These are phyloP conservation scores for Euura saliciscinereae DNA, from an alignment of 1,140 invertebrate species.

Conservation along the genomic window DNA sequence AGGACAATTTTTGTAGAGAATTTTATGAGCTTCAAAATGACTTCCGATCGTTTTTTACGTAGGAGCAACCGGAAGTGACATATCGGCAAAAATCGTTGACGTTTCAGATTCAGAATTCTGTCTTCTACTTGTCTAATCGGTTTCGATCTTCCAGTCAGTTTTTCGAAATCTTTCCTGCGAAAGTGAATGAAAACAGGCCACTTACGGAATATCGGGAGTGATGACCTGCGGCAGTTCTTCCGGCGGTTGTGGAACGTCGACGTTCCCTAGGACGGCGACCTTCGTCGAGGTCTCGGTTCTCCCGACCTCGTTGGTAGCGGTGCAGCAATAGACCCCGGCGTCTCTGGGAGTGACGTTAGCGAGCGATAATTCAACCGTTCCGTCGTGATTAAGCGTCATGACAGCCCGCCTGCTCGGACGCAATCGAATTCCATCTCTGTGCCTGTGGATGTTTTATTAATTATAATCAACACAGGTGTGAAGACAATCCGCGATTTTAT, in stretches of 20 bases:
- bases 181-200: constrained; percentile 24
- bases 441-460: constrained; percentile 52
- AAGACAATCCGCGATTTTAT: neutral
- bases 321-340: constrained; percentile 86
- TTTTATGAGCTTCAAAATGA: too few species aligned
- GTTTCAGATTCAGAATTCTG: too few species aligned
- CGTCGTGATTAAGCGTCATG: constrained; percentile 80
- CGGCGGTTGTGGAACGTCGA: constrained; percentile 40
- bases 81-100: too few species aligned
- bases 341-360: constrained; percentile 71
- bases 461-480: too few species aligned
- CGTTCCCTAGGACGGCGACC: constrained; percentile 65
- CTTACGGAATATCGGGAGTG: constrained; percentile 67
- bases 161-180: neutral
- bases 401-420: constrained; percentile 74
- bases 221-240: constrained; percentile 47
- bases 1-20: too few species aligned
- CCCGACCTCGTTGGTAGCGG: constrained; percentile 86
- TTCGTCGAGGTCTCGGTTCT: constrained; percentile 74
- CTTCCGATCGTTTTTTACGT: too few species aligned
- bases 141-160: too few species aligned
- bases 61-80: too few species aligned
- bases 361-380: constrained; percentile 76
- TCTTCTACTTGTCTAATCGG: too few species aligned
- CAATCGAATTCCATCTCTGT: constrained; percentile 72